A percentile compares a stretch with the other conserved stretches of the same genome.
Conservation (phyloP, 2,797 vertebrate species). For the Chelon labrosus region DNA sequence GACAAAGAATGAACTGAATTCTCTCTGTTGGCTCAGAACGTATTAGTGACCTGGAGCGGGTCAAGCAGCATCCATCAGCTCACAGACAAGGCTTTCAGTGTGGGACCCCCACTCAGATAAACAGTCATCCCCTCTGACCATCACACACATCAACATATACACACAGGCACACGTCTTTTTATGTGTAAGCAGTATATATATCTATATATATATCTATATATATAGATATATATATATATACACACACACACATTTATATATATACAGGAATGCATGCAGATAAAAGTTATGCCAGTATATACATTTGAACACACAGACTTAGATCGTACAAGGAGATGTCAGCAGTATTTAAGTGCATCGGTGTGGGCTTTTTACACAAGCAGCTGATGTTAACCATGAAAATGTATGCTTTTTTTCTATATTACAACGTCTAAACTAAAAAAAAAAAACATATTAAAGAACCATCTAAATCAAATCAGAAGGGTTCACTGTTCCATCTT, state of each 20-base stretch:
- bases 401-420: not conserved
- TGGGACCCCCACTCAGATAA: conserved; percentile 72
- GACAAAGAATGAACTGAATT: not conserved
- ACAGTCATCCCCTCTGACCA: conserved; percentile 55
- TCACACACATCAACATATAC: conserved; percentile 41
- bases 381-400: conserved; percentile 12
- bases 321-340: conserved; percentile 24
- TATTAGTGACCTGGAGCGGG: conserved; percentile 55
- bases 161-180: conserved; percentile 35
- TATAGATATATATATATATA: no score
- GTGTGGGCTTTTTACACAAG: conserved; percentile 1
- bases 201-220: no score
- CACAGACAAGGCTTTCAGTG: conserved; percentile 76
- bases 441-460: not conserved
- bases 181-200: conserved; percentile 24
- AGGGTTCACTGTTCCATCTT: not conserved
- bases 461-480: not conserved
- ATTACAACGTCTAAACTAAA: not conserved
- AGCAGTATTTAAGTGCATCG: conserved; percentile 21
- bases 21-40: conserved; percentile 23
- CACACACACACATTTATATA: conserved; percentile 6
- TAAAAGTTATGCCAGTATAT: conserved; percentile 46
- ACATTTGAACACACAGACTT: conserved; percentile 32
- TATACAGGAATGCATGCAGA: conserved; percentile 55
- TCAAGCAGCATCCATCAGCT: conserved; percentile 72